Base-by-base conservation (phyloP, 1,140 invertebrate genomes). In the Watersipora subatra region DNA sequence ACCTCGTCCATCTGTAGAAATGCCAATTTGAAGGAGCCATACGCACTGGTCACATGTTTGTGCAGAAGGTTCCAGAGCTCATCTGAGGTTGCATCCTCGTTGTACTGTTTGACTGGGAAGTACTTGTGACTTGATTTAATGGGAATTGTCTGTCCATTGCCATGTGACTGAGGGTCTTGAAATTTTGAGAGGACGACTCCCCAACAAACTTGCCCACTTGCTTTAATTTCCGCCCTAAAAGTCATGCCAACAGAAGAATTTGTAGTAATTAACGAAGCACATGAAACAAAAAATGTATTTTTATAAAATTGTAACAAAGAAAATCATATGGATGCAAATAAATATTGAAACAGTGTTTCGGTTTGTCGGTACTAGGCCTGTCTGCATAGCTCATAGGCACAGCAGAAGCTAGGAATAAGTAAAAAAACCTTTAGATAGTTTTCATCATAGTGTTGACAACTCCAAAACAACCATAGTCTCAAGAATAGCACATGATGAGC, bases 131-230 rank as follows among this genome's bases (percentile, higher is more conserved):
- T 72, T 15, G 70, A 67, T 69, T 71, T 73, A 46, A 78, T 78
- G 19, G 76, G 75, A 17, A 78, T 25, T 29, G 75, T 76, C 64
- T 78, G 75, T 17, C 76, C 76, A 71, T 78, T 78, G 25, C 73
- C 73, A n/a, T 61, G 29, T 19, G 67, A 69, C 25, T 70, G 68
- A 22, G 75, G 71, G 66, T 74, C 71, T 62, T 76, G 75, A 67
- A 78, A 77, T 59, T 78, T 78, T 25, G 75, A 72, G 56, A 78
- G 66, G 64, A 78, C 76, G n/a, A 67, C 30, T 69, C 77, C 76
- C 76, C 76, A 78, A n/a, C 71, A 70, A 26, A 78, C 71, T 62
- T 70, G 71, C 0, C 72, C 72, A 24, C 70, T 71, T 25, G 72
- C 76, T 57, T 66, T 71, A 0, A 78, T 70, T 57, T 72, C 70